Percentiles rank a stretch among this genome's conserved stretches.
Conservation (phyloP, 2,113 vertebrate species). For the Clarias macrocephalus region DNA sequence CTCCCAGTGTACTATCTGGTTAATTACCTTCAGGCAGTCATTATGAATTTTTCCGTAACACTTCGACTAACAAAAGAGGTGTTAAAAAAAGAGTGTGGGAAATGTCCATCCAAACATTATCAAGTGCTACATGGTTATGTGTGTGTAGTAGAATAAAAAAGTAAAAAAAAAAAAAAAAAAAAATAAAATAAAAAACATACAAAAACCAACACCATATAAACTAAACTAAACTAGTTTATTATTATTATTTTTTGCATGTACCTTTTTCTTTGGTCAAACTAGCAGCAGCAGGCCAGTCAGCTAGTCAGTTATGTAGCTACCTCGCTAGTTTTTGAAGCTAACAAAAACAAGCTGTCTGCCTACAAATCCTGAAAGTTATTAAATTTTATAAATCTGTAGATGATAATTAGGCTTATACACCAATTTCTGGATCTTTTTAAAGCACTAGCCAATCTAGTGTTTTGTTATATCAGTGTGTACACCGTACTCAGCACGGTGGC, state of each 20-base stretch:
- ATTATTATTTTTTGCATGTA: not conserved
- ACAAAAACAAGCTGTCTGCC: not conserved
- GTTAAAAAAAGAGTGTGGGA: not conserved
- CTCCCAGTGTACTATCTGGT: not conserved
- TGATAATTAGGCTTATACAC: not conserved
- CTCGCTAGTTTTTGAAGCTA: not conserved
- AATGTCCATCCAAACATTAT: not conserved
- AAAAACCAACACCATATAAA: not conserved
- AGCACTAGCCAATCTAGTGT: too few relatives aligned
- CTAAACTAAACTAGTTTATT: not conserved
- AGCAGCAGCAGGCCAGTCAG: not conserved
- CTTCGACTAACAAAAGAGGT: not conserved
- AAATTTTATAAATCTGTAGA: not conserved
- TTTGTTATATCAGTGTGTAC: too few relatives aligned
- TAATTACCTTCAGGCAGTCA: not conserved
- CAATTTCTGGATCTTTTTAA: too few relatives aligned
- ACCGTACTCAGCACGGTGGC: too few relatives aligned
- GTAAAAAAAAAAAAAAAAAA: not conserved
- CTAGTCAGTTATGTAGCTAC: not conserved
- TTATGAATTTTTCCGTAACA: conserved; percentile 7
- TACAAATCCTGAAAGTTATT: not conserved
- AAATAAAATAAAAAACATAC: not conserved
- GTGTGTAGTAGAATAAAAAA: not conserved
- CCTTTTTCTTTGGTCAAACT: not conserved
- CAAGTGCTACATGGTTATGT: not conserved